Percentiles rank a stretch among this genome's conserved stretches.
phyloP scores from a whole-genome alignment of 2,797 vertebrate genomes.

The Distichodus sexfasciatus region DNA sequence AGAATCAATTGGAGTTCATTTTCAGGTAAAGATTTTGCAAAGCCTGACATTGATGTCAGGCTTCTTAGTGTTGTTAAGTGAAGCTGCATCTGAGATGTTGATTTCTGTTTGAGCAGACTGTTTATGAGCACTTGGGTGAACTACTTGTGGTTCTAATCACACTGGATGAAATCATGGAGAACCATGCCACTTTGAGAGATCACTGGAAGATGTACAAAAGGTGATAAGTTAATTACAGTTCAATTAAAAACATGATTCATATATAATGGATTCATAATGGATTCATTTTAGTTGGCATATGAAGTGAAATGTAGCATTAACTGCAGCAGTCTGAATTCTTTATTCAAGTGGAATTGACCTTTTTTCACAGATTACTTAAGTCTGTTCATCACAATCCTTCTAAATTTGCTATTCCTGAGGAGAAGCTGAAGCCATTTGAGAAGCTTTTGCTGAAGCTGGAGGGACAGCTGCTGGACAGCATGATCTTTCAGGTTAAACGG shows the following conservation, averaged over 20 bases:
- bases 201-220: conserved; percentile 99
- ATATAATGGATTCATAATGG: too few species aligned
- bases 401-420: conserved; percentile 94
- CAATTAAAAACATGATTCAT: too few species aligned
- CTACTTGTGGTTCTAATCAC: conserved; percentile 89
- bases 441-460: conserved; percentile 94
- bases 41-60: not conserved
- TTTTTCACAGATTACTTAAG: conserved; percentile 83
- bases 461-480: conserved; percentile 91
- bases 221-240: too few species aligned
- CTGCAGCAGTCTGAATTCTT: too few species aligned
- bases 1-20: conserved; percentile 95
- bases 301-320: too few species aligned
- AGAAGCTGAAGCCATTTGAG: conserved; percentile 97
- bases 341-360: not conserved
- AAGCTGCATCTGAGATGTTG: not conserved
- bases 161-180: conserved; percentile 95
- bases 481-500: conserved; percentile 89
- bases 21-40: conserved; percentile 78
- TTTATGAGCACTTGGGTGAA: conserved; percentile 95
- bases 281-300: too few species aligned
- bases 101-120: conserved; percentile 71
- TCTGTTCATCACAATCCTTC: conserved; percentile 97
- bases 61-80: not conserved
- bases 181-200: conserved; percentile 90